Conservation (phyloP, 2,888 invertebrate genomes). For the Nesidiocoris tenuis region DNA sequence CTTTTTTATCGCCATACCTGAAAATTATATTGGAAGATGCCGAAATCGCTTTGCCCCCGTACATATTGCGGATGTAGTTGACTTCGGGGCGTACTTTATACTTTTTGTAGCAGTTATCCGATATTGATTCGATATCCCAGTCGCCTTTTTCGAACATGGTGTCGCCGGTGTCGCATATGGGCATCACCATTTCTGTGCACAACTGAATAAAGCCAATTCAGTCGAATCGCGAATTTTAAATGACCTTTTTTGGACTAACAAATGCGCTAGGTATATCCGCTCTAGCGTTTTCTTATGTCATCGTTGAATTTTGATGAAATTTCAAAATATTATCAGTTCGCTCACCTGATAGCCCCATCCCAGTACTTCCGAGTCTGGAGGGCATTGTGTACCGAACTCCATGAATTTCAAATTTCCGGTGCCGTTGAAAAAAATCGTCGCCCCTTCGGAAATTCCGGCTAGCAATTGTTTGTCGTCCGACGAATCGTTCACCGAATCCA, state of each 20-base stretch:
- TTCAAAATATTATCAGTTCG: no score
- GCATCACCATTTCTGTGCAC: conserved; percentile 98
- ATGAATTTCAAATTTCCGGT: conserved; percentile 71
- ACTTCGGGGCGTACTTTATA: conserved; percentile 69
- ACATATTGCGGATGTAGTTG: conserved; percentile 69
- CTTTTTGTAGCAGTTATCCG: conserved; percentile 67
- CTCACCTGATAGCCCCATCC: conserved; percentile 82
- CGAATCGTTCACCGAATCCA: conserved; percentile 54
- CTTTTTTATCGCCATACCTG: background rate
- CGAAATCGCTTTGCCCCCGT: conserved; percentile 75
- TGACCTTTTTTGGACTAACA: no score
- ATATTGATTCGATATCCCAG: conserved; percentile 71
- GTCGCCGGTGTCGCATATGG: conserved; percentile 75
- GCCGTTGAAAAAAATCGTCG: conserved; percentile 79
- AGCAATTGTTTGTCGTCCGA: conserved; percentile 60
- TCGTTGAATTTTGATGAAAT: no score
- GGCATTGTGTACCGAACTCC: conserved; percentile 61
- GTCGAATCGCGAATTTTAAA: no score
- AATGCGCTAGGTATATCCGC: background rate
- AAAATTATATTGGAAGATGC: conserved; percentile 62
- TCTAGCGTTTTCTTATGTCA: no score
- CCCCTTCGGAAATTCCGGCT: conserved; percentile 64
- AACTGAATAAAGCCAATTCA: conserved; percentile 17
- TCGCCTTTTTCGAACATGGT: conserved; percentile 74
- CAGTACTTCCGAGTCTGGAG: conserved; percentile 62